Base-by-base conservation (phyloP, 2,113 vertebrate species). In the Amphiprion percula region DNA sequence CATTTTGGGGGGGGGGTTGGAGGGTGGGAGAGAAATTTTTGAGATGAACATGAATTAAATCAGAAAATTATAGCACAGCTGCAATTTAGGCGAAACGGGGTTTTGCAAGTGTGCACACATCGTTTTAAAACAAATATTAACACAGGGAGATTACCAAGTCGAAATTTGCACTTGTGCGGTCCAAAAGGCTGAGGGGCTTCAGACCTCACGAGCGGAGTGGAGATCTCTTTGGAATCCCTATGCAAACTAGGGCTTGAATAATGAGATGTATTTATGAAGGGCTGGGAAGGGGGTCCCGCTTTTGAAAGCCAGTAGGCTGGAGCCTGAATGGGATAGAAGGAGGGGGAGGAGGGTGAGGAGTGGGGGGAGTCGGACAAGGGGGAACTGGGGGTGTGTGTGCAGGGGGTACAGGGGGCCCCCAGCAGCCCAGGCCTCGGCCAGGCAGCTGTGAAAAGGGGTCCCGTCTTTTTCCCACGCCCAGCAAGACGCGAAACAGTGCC, bases 381-480 rank as follows among this genome's bases (percentile, higher is more conserved):
- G 88, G 82, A 59, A 67, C 47, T 19, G 69, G 88, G 64, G 41
- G 83, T 82, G 86, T 67, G 52, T 78, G 77, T 78, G 83, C 87
- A 81, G 82, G 92, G 89, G 79, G 90, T 92, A 88, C 78, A 61
- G 81, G 85, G 83, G 85, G 81, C 91, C 94, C 95, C 94, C 92
- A 91, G 91, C 93, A 93, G 94, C 91, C 95, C 95, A 87, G 95
- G 94, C 94, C 94, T 92, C 88, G 19, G 86, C 90, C 75, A 94
- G 93, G 95, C 96, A 97, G 95, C 96, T 97, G 96, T 97, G 96
- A 97, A 97, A 96, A 93, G 95, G 94, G 95, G 90, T 94, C 90
- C 84, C 91, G 93, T 94, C 96, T 96, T 96, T 97, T 97, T 97
- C 96, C 96, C 96, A 97, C 96, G 96, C 94, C 95, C 96, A 91